Conservation (phyloP, 2,888 invertebrate species). For the Melipona beecheii region DNA sequence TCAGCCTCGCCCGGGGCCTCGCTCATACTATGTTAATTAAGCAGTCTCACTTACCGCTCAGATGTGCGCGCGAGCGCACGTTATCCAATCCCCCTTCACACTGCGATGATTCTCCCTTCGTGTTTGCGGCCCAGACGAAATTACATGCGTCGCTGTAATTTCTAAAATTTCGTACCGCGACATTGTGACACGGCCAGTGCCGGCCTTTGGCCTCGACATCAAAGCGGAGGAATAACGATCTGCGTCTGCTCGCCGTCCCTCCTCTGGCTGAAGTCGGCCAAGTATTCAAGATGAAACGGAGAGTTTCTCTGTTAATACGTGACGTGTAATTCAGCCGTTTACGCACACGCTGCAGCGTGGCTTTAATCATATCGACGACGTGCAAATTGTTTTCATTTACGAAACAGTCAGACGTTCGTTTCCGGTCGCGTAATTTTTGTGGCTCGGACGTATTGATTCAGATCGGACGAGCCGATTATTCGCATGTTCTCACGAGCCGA, state of each 20-base stretch:
- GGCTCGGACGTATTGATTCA: no score
- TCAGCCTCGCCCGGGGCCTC: constrained; percentile 27
- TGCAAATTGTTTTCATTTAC: neutral
- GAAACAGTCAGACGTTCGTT: no score
- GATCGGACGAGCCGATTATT: no score
- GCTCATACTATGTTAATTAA: constrained; percentile 59
- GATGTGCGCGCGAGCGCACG: neutral
- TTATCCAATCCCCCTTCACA: constrained; percentile 15
- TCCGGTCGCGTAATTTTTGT: no score
- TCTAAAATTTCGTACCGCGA: constrained; percentile 21
- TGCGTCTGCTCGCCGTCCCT: no score
- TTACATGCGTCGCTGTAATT: constrained; percentile 34
- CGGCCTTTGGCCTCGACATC: constrained; percentile 13
- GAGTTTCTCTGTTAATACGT: neutral
- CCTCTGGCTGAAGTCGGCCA: neutral
- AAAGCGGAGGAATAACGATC: constrained; percentile 7
- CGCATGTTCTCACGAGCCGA: no score
- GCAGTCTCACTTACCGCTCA: constrained; percentile 46
- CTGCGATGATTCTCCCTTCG: constrained; percentile 18
- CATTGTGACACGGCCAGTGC: neutral
- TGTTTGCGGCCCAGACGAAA: constrained; percentile 41
- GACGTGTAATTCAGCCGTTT: neutral
- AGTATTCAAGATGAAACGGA: neutral
- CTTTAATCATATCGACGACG: neutral
- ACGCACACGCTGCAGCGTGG: neutral